A percentile compares a stretch with the other conserved stretches of the same genome.
phyloP scores from a whole-genome alignment of 1,140 invertebrate species.

The Sitodiplosis mosellana region DNA sequence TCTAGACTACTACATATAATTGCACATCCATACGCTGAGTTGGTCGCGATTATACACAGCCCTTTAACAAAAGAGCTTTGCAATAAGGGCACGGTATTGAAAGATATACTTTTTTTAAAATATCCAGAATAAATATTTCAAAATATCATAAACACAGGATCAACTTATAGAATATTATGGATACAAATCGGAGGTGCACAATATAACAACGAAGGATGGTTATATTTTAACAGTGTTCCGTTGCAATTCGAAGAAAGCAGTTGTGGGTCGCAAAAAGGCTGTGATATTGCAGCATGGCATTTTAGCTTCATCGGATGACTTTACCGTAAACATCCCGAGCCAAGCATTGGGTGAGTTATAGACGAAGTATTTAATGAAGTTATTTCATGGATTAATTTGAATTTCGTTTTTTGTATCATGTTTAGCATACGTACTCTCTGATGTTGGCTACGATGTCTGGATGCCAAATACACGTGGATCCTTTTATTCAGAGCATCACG shows the following conservation, averaged over 20 bases:
- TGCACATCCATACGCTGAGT: too few relatives aligned
- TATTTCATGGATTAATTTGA: constrained; percentile 36
- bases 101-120: too few relatives aligned
- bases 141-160: too few relatives aligned
- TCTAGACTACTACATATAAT: too few relatives aligned
- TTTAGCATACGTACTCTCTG: constrained; percentile 44
- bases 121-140: too few relatives aligned
- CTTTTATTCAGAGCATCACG: constrained; percentile 41
- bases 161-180: constrained; percentile 16
- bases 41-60: too few relatives aligned
- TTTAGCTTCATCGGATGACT: constrained; percentile 29
- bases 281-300: constrained; percentile 41
- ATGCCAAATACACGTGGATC: constrained; percentile 23
- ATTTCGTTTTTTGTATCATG: constrained; percentile 33
- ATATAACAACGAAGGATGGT: constrained; percentile 23
- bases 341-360: constrained; percentile 35
- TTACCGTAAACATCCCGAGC: constrained; percentile 33
- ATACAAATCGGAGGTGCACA: constrained; percentile 29
- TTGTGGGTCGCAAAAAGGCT: constrained; percentile 3
- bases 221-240: constrained; percentile 26
- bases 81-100: too few relatives aligned
- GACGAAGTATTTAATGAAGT: constrained; percentile 43
- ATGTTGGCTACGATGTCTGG: constrained; percentile 52
- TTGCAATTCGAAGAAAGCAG: background rate
- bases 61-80: too few relatives aligned